Conservation (phyloP, 2,797 vertebrate genomes). For the Xenops minutus region DNA sequence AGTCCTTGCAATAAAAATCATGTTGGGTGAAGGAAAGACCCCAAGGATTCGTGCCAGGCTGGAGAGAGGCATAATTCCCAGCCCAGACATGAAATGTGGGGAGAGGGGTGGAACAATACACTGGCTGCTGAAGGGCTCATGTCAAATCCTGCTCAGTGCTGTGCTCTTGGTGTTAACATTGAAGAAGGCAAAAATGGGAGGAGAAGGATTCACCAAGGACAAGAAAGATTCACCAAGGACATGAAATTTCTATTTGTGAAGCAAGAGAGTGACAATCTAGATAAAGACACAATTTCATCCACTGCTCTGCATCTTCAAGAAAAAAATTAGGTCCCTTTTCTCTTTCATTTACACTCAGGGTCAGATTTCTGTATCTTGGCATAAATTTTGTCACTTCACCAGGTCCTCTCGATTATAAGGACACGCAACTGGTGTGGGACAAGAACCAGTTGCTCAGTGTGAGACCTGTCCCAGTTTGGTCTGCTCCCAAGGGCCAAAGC, state of each 20-base stretch:
- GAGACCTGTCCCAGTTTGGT: not conserved
- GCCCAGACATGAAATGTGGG: fast-evolving
- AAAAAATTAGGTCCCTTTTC: not conserved
- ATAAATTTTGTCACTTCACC: not conserved
- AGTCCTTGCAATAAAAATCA: not conserved
- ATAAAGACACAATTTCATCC: not conserved
- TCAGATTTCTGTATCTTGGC: not conserved
- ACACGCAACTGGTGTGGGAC: not conserved
- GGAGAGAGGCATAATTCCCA: not conserved
- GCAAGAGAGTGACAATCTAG: not conserved
- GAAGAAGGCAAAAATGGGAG: not conserved
- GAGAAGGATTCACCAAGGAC: not conserved
- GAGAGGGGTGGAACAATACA: not conserved
- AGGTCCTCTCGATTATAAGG: not conserved
- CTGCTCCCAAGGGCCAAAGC: not conserved
- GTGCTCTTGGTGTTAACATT: not conserved
- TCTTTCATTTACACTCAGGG: not conserved
- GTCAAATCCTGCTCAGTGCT: not conserved
- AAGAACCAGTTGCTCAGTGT: not conserved
- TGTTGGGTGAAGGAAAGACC: not conserved
- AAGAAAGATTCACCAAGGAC: not conserved
- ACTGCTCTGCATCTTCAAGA: not conserved
- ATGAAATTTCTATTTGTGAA: not conserved
- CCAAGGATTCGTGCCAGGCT: not conserved
- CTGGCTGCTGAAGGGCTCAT: not conserved